Percentiles rank a stretch among this genome's conserved stretches.
Conservation (phyloP, 2,797 vertebrate genomes). For the Cygnus olor region DNA sequence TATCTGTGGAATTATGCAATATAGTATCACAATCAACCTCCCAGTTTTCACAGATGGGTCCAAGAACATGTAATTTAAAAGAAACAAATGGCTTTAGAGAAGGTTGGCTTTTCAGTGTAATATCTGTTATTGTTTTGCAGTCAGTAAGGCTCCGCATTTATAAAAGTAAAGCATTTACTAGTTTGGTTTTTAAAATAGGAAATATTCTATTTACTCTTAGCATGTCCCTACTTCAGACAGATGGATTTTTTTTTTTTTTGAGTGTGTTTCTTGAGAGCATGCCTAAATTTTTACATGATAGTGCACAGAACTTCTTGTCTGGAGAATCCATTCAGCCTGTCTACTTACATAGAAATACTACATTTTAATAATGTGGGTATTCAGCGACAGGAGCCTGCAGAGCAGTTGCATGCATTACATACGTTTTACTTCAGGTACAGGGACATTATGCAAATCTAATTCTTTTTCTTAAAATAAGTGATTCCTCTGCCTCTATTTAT, state of each 20-base stretch:
- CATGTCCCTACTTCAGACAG: not conserved
- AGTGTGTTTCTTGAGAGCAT: slow-evolving; percentile 13
- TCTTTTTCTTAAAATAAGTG: slow-evolving; percentile 44
- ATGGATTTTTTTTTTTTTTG: not conserved
- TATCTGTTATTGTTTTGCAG: slow-evolving; percentile 28
- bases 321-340: slow-evolving; percentile 53
- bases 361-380: slow-evolving; percentile 47
- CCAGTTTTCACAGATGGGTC: slow-evolving; percentile 75
- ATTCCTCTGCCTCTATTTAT: slow-evolving; percentile 38
- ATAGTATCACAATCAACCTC: slow-evolving; percentile 77
- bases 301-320: slow-evolving; percentile 10
- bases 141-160: slow-evolving; percentile 31
- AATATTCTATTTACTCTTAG: slow-evolving; percentile 16
- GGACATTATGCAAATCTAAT: slow-evolving; percentile 50
- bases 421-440: slow-evolving; percentile 31
- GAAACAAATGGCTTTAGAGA: slow-evolving; percentile 63
- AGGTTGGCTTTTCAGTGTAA: slow-evolving; percentile 34
- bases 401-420: not conserved
- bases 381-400: slow-evolving; percentile 10
- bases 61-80: slow-evolving; percentile 77
- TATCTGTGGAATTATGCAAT: slow-evolving; percentile 75
- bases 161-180: slow-evolving; percentile 7
- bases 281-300: not conserved
- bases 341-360: slow-evolving; percentile 57
- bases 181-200: not conserved